phyloP scores from a whole-genome alignment of 2,113 vertebrate genomes.

The Pterocles orientalis region DNA sequence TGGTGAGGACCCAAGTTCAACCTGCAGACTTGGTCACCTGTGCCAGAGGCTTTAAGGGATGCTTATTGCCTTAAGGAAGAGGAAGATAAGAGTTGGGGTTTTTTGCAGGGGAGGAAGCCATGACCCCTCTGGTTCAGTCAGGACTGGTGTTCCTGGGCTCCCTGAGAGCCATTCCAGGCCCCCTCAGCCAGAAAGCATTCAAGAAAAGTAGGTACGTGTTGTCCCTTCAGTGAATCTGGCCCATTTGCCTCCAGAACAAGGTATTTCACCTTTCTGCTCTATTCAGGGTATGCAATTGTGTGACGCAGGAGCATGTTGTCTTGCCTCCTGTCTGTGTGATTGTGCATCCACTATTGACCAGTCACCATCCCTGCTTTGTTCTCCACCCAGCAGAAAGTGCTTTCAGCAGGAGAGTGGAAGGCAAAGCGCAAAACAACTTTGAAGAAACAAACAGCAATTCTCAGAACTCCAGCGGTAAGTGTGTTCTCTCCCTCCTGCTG shows the following conservation, averaged over 20 bases:
- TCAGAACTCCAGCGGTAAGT: constrained; percentile 96
- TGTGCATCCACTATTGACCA: neutral
- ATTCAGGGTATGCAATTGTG: neutral
- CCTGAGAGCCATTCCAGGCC: constrained; percentile 3
- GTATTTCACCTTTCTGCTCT: neutral
- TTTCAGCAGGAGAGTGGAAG: constrained; percentile 90
- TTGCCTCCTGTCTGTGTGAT: neutral
- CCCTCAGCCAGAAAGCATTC: constrained; percentile 26
- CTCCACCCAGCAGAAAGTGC: constrained; percentile 83
- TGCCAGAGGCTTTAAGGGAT: neutral
- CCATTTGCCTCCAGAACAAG: neutral
- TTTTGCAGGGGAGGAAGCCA: constrained; percentile 5
- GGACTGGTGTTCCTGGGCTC: constrained; percentile 26
- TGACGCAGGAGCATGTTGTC: neutral
- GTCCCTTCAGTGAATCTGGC: neutral
- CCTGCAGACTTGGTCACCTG: neutral
- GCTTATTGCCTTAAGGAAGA: neutral
- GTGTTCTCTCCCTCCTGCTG: neutral
- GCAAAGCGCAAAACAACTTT: constrained; percentile 89
- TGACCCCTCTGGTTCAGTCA: constrained; percentile 21
- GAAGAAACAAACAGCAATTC: constrained; percentile 94
- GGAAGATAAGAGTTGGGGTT: neutral
- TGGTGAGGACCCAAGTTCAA: accelerated
- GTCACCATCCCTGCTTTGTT: constrained; percentile 47
- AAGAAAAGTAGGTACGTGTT: neutral